A percentile compares a stretch with the other conserved stretches of the same genome.
These are phyloP conservation scores for Lutjanus erythropterus DNA, from an alignment of 2,113 vertebrate species.

Conservation along the genomic window DNA sequence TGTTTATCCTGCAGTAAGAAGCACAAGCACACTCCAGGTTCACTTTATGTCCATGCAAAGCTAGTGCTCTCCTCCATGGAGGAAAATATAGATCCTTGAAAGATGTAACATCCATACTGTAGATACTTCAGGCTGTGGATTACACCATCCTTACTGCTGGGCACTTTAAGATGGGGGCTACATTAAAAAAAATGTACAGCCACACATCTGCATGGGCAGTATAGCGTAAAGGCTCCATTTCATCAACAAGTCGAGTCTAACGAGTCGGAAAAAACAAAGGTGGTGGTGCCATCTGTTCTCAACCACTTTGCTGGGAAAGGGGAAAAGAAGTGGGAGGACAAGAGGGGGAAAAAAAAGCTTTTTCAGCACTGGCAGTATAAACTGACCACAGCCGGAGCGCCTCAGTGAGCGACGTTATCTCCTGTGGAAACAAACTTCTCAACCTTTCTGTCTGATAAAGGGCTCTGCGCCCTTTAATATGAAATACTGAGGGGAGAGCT, in stretches of 20 bases:
- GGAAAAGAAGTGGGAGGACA: constrained; percentile 42
- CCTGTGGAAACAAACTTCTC: constrained; percentile 61
- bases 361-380: constrained; percentile 48
- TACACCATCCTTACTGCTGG: constrained; percentile 20
- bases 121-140: constrained; percentile 5
- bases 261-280: constrained; percentile 84
- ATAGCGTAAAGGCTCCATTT: constrained; percentile 82
- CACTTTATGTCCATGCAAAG: constrained; percentile 44
- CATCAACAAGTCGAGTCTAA: constrained; percentile 87
- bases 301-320: constrained; percentile 71
- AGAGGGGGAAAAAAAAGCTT: constrained; percentile 27
- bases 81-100: constrained; percentile 23
- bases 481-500: constrained; percentile 32
- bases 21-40: constrained; percentile 21
- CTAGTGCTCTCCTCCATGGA: constrained; percentile 1
- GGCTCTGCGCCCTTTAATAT: constrained; percentile 46
- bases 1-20: constrained; percentile 1
- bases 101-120: constrained; percentile 29
- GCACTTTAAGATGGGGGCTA: constrained; percentile 47
- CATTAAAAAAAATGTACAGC: constrained; percentile 61
- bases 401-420: constrained; percentile 64
- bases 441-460: constrained; percentile 46
- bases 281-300: constrained; percentile 85
- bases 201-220: constrained; percentile 80
- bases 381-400: constrained; percentile 54